A percentile compares a stretch with the other conserved stretches of the same genome.
Conservation (phyloP, 2,797 vertebrate species). For the Megalops cyprinoides region DNA sequence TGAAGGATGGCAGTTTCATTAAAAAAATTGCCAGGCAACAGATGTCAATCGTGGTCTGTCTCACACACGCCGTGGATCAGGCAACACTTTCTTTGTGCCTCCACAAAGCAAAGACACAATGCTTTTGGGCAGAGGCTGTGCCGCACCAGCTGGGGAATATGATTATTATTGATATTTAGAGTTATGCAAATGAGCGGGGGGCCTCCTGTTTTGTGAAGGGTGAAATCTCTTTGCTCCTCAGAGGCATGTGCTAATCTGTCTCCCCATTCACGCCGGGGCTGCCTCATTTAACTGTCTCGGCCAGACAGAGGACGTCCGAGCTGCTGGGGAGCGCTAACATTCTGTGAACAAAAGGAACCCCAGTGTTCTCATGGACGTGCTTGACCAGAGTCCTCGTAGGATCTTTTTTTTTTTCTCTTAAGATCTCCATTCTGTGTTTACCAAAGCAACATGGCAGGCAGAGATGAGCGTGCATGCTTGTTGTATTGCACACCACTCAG, state of each 20-base stretch:
- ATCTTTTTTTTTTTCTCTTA: background rate
- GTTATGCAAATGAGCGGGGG: slow-evolving; percentile 11
- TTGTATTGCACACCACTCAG: background rate
- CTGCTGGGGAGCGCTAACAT: background rate
- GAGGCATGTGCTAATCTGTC: slow-evolving; percentile 7
- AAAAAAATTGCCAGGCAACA: background rate
- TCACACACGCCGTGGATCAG: background rate
- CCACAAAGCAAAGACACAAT: background rate
- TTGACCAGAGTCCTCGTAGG: background rate
- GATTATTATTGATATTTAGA: slow-evolving; percentile 15
- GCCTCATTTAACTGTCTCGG: slow-evolving; percentile 1
- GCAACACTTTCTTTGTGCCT: background rate
- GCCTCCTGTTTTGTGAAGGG: slow-evolving; percentile 1
- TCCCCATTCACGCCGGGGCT: background rate
- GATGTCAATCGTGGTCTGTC: background rate
- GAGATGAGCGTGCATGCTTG: background rate
- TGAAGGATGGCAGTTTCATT: background rate
- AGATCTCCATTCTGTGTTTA: background rate
- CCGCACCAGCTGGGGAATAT: background rate
- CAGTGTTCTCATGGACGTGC: background rate
- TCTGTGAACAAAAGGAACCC: slow-evolving; percentile 13
- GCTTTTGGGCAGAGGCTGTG: background rate
- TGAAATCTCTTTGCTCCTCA: slow-evolving; percentile 1
- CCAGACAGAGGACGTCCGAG: background rate
- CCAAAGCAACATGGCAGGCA: background rate